phyloP scores from a whole-genome alignment of 2,113 vertebrate genomes.

The Campylomormyrus numenius region DNA sequence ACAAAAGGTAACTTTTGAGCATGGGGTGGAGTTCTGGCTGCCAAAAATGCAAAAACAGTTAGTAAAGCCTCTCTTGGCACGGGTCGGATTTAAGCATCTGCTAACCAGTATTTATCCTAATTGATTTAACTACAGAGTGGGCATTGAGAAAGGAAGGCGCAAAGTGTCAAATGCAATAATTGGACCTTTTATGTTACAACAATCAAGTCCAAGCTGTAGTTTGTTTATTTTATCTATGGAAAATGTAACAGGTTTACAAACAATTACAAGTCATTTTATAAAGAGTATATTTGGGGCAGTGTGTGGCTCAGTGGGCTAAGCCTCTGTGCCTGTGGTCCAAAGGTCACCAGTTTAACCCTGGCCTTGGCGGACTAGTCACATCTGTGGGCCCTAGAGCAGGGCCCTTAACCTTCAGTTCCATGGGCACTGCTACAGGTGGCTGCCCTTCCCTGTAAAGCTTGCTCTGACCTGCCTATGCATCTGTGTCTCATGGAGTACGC shows the following conservation, averaged over 20 bases:
- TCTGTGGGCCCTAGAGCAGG: not conserved
- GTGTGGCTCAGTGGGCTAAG: not conserved
- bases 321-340: not conserved
- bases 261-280: not conserved
- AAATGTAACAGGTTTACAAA: not conserved
- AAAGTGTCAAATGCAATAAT: not conserved
- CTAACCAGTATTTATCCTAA: not conserved
- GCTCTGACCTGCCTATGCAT: not conserved
- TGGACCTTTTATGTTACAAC: not conserved
- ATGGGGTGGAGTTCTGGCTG: not conserved
- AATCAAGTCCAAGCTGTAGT: not conserved
- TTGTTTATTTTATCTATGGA: not conserved
- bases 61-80: not conserved
- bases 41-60: not conserved
- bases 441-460: not conserved
- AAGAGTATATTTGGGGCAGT: not conserved
- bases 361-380: not conserved
- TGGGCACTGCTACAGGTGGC: not conserved
- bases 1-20: not conserved
- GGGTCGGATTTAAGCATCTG: not conserved
- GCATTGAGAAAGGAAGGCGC: not conserved
- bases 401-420: not conserved
- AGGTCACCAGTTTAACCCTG: not conserved
- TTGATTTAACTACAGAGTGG: not conserved
- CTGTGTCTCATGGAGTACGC: not conserved